phyloP scores from a whole-genome alignment of 2,113 vertebrate species.

The Synodontis membranacea region DNA sequence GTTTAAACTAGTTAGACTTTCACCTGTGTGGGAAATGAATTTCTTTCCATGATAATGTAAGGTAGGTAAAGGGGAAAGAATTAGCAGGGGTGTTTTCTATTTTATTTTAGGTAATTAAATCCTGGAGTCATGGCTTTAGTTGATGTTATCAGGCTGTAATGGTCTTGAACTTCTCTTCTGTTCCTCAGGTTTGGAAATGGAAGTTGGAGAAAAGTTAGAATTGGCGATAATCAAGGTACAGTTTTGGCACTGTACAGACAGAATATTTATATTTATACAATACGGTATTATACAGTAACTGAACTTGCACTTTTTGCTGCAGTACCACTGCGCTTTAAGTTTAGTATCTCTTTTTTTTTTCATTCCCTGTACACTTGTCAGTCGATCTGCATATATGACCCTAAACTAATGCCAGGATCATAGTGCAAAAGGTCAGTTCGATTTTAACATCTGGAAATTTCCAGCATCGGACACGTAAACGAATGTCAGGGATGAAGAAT shows the following conservation, averaged over 20 bases:
- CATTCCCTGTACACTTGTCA: not conserved
- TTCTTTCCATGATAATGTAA: not conserved
- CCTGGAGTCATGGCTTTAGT: not conserved
- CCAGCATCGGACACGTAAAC: no score
- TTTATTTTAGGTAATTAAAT: not conserved
- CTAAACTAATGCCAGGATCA: no score
- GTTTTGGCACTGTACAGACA: no score
- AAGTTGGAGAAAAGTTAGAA: slow-evolving; percentile 52
- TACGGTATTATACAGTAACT: not conserved
- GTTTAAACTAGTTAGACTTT: not conserved
- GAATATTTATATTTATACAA: not conserved
- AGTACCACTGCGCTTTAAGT: not conserved
- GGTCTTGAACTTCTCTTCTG: not conserved
- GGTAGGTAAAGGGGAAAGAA: not conserved
- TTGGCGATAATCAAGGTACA: slow-evolving; percentile 65
- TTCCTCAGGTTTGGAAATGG: slow-evolving; percentile 30
- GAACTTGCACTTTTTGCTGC: not conserved
- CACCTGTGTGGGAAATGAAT: not conserved
- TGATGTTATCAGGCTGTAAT: not conserved
- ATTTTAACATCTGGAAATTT: no score
- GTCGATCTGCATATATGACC: not conserved
- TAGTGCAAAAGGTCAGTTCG: no score
- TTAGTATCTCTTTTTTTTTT: not conserved
- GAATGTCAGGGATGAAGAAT: no score
- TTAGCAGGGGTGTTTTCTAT: not conserved